Conservation (phyloP, 2,113 vertebrate genomes). For the Nicator chloris region DNA sequence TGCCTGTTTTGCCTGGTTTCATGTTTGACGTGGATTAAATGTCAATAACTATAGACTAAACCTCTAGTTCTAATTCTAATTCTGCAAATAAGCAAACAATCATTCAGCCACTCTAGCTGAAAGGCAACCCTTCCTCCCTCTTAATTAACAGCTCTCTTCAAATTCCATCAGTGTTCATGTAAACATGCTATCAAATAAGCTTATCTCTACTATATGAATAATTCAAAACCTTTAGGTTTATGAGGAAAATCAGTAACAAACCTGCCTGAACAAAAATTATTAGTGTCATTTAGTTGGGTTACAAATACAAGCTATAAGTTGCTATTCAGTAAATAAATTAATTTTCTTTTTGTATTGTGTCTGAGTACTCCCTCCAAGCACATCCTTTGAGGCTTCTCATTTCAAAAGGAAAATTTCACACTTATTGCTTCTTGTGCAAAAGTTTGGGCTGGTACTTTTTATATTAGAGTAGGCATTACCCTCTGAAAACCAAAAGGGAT, state of each 20-base stretch:
- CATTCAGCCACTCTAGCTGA: not conserved
- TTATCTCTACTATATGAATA: not conserved
- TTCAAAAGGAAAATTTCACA: not conserved
- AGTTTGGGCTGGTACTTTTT: not conserved
- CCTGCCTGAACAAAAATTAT: not conserved
- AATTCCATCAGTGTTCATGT: not conserved
- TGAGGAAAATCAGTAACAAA: not conserved
- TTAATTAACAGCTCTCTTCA: not conserved
- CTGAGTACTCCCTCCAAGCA: not conserved
- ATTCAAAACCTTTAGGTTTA: not conserved
- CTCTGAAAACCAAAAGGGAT: not conserved
- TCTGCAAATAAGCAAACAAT: not conserved
- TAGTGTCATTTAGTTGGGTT: not conserved
- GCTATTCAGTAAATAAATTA: not conserved
- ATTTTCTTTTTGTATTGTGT: not conserved
- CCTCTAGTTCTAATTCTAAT: not conserved
- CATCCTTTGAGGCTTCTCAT: not conserved
- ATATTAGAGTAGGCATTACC: not conserved
- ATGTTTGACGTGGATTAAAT: not conserved
- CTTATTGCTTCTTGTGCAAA: not conserved
- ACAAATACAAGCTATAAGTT: not conserved
- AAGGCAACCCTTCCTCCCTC: not conserved
- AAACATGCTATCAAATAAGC: not conserved
- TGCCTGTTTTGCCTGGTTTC: not conserved
- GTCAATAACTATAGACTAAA: not conserved